Conservation (phyloP, 1,140 invertebrate genomes). For the Apis laboriosa region DNA sequence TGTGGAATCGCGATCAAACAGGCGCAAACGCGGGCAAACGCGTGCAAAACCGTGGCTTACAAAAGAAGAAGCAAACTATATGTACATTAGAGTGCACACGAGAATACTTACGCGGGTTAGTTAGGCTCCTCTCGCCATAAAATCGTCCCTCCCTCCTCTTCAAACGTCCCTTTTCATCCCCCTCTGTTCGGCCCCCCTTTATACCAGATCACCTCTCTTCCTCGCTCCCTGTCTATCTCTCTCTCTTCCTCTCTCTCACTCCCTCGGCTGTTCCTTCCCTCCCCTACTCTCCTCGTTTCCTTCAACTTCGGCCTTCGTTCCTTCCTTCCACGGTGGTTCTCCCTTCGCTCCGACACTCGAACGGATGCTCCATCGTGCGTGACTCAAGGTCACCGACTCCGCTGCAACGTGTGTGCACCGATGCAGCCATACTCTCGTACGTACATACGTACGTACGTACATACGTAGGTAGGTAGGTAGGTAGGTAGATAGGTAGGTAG, state of each 20-base stretch:
- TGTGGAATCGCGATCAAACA: slow-evolving; percentile 26
- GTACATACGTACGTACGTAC: too few relatives aligned
- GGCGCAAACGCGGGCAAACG: slow-evolving; percentile 12
- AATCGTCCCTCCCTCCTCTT: slow-evolving; percentile 37
- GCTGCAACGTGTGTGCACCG: slow-evolving; percentile 7
- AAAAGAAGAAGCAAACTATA: slow-evolving; percentile 24
- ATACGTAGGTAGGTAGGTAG: too few relatives aligned
- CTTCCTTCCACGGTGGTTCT: slow-evolving; percentile 9
- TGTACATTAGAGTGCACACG: slow-evolving; percentile 1
- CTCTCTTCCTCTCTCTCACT: slow-evolving; percentile 13
- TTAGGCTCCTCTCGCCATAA: slow-evolving; percentile 45
- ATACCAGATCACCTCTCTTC: slow-evolving; percentile 10
- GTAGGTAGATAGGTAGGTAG: too few relatives aligned
- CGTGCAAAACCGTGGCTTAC: not conserved
- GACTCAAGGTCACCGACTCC: slow-evolving; percentile 75
- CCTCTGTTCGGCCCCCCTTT: slow-evolving; percentile 28
- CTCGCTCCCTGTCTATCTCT: slow-evolving; percentile 27
- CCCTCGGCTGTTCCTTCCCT: slow-evolving; percentile 3
- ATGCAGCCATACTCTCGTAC: too few relatives aligned
- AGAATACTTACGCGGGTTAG: slow-evolving; percentile 39
- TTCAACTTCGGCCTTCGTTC: slow-evolving; percentile 25
- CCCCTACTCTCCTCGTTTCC: slow-evolving; percentile 1
- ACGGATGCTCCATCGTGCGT: slow-evolving; percentile 68
- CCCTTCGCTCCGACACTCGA: slow-evolving; percentile 49
- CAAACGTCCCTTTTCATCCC: slow-evolving; percentile 40